Percentiles rank a stretch among this genome's conserved stretches.
Evolutionary conservation across 2,113 vertebrate genomes (phyloP).

Genomic region (Podarcis raffonei): DNA sequence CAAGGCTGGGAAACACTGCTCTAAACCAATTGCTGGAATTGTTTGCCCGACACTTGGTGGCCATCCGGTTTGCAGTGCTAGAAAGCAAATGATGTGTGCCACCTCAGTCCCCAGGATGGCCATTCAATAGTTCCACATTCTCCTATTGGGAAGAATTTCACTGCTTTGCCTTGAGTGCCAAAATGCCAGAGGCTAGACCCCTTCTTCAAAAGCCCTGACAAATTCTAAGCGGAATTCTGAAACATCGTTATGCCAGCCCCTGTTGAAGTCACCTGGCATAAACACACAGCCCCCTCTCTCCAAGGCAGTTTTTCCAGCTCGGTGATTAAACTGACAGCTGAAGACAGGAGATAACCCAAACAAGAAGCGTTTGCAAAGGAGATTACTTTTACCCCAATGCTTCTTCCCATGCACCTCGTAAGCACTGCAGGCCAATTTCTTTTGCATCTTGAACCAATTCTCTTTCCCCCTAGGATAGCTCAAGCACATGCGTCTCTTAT

Average conservation of each 20-base stretch:
- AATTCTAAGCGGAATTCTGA: not conserved
- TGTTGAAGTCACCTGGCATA: not conserved
- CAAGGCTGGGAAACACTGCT: too few species aligned
- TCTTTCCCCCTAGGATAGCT: slow-evolving; percentile 35
- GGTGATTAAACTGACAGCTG: not conserved
- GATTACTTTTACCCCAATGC: not conserved
- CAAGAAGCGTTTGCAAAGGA: slow-evolving; percentile 2
- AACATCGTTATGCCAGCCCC: not conserved
- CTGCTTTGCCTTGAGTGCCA: not conserved
- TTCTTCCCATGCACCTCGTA: not conserved
- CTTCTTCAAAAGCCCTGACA: not conserved
- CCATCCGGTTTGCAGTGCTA: not conserved
- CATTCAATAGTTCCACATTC: not conserved
- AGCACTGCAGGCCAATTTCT: not conserved
- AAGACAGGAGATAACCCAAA: slow-evolving; percentile 6
- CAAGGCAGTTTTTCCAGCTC: not conserved
- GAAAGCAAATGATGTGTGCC: not conserved
- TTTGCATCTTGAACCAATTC: slow-evolving; percentile 33
- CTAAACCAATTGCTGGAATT: not conserved
- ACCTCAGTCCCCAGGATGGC: too few species aligned
- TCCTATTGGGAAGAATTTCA: not conserved
- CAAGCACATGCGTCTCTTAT: slow-evolving; percentile 33
- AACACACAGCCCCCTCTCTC: rapidly evolving
- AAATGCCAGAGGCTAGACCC: not conserved
- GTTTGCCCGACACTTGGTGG: not conserved